phyloP scores from a whole-genome alignment of 2,113 vertebrate species.

The Oncorhynchus keta region DNA sequence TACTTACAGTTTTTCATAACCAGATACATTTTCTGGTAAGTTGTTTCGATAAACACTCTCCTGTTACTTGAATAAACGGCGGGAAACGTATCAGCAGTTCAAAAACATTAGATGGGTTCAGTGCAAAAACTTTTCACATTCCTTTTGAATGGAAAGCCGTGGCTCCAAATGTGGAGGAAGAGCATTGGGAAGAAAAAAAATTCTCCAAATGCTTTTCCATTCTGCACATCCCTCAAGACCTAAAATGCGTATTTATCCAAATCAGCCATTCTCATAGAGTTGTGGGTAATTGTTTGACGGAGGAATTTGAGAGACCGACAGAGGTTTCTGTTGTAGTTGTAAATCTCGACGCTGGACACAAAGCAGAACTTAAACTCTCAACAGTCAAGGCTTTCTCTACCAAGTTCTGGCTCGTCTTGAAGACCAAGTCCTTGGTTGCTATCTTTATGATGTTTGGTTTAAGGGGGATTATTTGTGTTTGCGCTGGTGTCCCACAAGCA shows the following conservation, averaged over 20 bases:
- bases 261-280: background rate
- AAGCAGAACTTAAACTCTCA: constrained; percentile 13
- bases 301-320: constrained; percentile 30
- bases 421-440: constrained; percentile 57
- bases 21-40: too few species aligned
- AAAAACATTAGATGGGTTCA: too few species aligned
- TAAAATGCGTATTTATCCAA: background rate
- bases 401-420: constrained; percentile 48
- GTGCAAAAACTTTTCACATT: too few species aligned
- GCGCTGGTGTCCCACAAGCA: constrained; percentile 53
- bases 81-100: too few species aligned
- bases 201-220: too few species aligned
- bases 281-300: constrained; percentile 25
- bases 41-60: too few species aligned
- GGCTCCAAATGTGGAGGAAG: too few species aligned
- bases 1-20: too few species aligned
- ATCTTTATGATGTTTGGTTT: constrained; percentile 58
- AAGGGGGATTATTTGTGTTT: constrained; percentile 56
- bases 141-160: too few species aligned
- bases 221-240: too few species aligned
- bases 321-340: constrained; percentile 3
- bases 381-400: constrained; percentile 32
- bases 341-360: constrained; percentile 26
- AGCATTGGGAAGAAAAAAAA: too few species aligned
- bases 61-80: too few species aligned